These are phyloP conservation scores for Mesoclemmys tuberculata DNA, from an alignment of 2,113 vertebrate genomes.

Conservation along the genomic window DNA sequence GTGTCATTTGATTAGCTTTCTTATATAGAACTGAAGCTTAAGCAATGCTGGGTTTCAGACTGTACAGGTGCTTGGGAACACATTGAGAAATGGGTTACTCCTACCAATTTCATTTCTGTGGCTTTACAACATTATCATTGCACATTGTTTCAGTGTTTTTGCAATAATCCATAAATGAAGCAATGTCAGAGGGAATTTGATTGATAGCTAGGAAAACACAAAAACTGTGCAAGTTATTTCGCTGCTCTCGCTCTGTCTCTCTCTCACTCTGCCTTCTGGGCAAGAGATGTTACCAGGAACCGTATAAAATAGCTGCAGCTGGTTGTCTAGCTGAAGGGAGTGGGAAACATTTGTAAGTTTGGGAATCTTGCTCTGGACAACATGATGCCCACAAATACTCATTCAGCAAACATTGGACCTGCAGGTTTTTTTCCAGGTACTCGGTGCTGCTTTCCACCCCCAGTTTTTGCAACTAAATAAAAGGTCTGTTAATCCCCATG, in stretches of 20 bases:
- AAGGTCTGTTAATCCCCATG: not conserved
- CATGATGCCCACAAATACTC: slow-evolving; percentile 17
- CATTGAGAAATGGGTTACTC: slow-evolving; percentile 78
- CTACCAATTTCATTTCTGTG: slow-evolving; percentile 76
- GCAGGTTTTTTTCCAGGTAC: not conserved
- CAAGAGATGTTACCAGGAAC: slow-evolving; percentile 32
- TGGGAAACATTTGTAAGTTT: not conserved
- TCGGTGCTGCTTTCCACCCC: not conserved
- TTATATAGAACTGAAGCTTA: slow-evolving; percentile 78
- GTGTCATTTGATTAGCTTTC: slow-evolving; percentile 83
- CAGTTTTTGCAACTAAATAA: slow-evolving; percentile 4
- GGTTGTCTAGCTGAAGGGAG: not conserved
- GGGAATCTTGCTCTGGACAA: slow-evolving; percentile 23
- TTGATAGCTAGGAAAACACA: slow-evolving; percentile 71
- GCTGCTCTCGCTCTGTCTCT: slow-evolving; percentile 44
- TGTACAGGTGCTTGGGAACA: slow-evolving; percentile 71
- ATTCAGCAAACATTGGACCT: slow-evolving; percentile 4
- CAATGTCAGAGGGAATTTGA: slow-evolving; percentile 76
- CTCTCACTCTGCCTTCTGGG: slow-evolving; percentile 54
- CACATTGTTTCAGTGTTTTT: slow-evolving; percentile 76
- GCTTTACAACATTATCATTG: slow-evolving; percentile 78
- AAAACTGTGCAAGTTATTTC: slow-evolving; percentile 66
- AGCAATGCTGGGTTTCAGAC: slow-evolving; percentile 78
- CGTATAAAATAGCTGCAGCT: slow-evolving; percentile 40
- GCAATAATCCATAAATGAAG: slow-evolving; percentile 83